A percentile compares a stretch with the other conserved stretches of the same genome.
phyloP scores from a whole-genome alignment of 2,888 invertebrate genomes.

The Isoperla grammatica region DNA sequence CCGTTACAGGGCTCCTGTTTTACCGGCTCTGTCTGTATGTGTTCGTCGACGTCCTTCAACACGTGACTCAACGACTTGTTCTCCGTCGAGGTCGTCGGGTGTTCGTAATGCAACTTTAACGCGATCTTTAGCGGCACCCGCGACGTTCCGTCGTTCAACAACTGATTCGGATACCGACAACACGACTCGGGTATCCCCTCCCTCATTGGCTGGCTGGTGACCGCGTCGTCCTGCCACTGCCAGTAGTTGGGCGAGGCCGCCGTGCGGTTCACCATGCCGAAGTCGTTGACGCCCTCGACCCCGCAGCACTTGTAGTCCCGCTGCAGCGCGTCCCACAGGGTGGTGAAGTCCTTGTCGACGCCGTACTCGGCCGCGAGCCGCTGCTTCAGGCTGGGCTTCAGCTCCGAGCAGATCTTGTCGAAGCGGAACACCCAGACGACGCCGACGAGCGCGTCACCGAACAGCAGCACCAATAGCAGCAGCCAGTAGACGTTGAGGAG shows the following conservation, averaged over 20 bases:
- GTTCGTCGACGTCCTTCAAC: not conserved
- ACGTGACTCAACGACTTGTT: slow-evolving; percentile 8
- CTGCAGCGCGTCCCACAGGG: slow-evolving; percentile 72
- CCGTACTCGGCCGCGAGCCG: slow-evolving; percentile 65
- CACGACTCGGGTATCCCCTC: not conserved
- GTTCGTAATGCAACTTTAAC: not conserved
- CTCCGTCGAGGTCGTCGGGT: not conserved
- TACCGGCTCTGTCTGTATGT: not conserved
- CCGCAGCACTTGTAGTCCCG: slow-evolving; percentile 74
- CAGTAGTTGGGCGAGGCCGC: not conserved
- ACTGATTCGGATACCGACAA: not conserved
- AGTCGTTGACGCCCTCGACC: slow-evolving; percentile 54
- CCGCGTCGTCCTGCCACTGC: not conserved
- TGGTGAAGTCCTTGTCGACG: slow-evolving; percentile 63
- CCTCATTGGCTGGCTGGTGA: not conserved
- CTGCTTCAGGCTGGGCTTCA: slow-evolving; percentile 60
- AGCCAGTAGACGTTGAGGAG: slow-evolving; percentile 82
- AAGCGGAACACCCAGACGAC: slow-evolving; percentile 80
- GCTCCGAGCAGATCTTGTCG: slow-evolving; percentile 66
- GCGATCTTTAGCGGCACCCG: not conserved
- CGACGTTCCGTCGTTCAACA: not conserved
- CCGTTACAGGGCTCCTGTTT: not conserved
- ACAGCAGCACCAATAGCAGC: slow-evolving; percentile 67
- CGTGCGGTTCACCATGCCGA: slow-evolving; percentile 30
- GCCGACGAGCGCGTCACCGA: slow-evolving; percentile 78